Percentiles rank a stretch among this genome's conserved stretches.
Evolutionary conservation across 1,140 invertebrate species (phyloP).

Genomic region (Lepidotrigona ventralis): DNA sequence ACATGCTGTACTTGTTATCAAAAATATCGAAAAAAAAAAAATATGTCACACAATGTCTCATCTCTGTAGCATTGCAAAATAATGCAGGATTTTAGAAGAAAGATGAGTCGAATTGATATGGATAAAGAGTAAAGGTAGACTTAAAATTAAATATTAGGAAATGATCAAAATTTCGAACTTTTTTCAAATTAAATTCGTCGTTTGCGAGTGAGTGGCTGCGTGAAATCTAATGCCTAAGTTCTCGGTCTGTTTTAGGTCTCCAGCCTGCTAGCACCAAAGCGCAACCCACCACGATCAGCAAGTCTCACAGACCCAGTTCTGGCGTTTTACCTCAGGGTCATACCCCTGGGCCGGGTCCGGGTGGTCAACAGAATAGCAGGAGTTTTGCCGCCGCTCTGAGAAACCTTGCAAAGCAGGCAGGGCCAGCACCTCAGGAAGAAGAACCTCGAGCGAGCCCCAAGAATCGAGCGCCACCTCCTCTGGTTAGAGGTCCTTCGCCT

Average conservation of each 20-base stretch:
- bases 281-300: conserved; percentile 74
- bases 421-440: conserved; percentile 79
- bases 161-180: no score
- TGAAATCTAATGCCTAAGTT: background rate
- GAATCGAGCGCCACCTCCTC: conserved; percentile 76
- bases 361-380: conserved; percentile 76
- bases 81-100: no score
- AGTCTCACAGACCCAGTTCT: conserved; percentile 77
- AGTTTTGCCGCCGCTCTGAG: conserved; percentile 89
- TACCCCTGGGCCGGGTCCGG: conserved; percentile 79
- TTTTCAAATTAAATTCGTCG: no score
- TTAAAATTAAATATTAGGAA: no score
- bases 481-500: conserved; percentile 77
- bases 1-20: no score
- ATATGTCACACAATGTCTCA: no score
- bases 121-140: no score
- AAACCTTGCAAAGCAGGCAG: conserved; percentile 90
- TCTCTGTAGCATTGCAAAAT: no score
- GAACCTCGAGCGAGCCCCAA: conserved; percentile 77
- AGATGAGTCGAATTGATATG: no score
- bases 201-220: no score
- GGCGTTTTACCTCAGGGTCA: conserved; percentile 78
- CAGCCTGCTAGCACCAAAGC: conserved; percentile 76
- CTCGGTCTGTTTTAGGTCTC: conserved; percentile 71
- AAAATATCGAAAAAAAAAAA: no score